Evolutionary conservation across 2,797 vertebrate genomes (phyloP).

Genomic region (Myiotriccus ornatus): DNA sequence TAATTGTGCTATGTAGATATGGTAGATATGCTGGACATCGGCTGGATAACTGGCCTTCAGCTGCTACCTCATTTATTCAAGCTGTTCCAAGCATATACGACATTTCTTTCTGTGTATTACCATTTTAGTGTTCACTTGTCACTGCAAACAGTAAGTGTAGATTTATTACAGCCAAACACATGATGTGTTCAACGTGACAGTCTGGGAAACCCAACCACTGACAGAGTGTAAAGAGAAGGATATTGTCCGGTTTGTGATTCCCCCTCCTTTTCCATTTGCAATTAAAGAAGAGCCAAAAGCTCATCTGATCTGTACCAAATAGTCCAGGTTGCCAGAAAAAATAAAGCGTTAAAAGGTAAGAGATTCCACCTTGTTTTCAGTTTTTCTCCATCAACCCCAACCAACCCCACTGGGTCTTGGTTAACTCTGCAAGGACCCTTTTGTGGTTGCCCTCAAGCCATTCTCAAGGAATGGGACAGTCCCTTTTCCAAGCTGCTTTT

Average conservation of each 20-base stretch:
- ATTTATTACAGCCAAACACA: background rate
- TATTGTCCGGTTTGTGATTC: background rate
- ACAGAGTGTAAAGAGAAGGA: background rate
- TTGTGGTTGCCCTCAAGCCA: background rate
- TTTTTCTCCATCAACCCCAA: background rate
- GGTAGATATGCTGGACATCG: background rate
- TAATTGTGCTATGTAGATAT: background rate
- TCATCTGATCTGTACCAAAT: background rate
- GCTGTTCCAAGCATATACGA: too few species aligned
- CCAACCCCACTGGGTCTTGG: background rate
- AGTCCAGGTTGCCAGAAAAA: background rate
- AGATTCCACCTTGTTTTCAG: background rate
- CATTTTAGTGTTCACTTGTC: background rate
- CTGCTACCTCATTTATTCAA: background rate
- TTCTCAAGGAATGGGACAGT: accelerated
- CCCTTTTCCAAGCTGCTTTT: background rate
- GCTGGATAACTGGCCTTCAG: background rate
- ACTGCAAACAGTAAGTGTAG: background rate
- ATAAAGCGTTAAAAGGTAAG: background rate
- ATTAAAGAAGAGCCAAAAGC: background rate
- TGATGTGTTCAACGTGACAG: background rate
- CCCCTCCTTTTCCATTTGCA: background rate
- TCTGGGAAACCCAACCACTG: background rate
- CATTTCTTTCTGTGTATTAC: background rate
- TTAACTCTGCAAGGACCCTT: background rate